These are phyloP conservation scores for Diarsia mendica DNA, from an alignment of 2,888 invertebrate genomes.

Conservation along the genomic window DNA sequence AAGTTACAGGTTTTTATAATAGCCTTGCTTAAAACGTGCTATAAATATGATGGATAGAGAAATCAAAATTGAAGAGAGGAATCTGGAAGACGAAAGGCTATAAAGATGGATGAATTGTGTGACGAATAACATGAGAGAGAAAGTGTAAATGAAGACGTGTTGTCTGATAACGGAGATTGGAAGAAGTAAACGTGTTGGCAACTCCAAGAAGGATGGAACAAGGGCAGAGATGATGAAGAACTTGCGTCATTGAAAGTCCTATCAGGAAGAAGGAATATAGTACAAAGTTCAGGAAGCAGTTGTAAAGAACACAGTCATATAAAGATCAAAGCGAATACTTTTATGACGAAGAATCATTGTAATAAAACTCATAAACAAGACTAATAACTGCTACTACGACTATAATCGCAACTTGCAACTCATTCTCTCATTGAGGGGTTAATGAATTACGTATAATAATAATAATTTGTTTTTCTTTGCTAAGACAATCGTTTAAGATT, in stretches of 20 bases:
- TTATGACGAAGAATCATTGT: neutral
- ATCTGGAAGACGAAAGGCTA: no score
- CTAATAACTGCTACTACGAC: conserved; percentile 3
- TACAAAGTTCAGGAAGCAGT: neutral
- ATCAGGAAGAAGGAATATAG: neutral
- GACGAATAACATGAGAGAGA: no score
- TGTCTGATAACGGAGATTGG: no score
- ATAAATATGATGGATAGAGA: no score
- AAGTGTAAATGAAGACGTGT: no score
- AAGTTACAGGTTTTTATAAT: neutral
- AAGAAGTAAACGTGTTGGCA: no score
- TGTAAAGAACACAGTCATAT: neutral
- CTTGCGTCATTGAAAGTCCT: neutral
- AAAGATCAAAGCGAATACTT: neutral
- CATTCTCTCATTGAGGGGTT: conserved; percentile 39
- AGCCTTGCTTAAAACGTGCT: neutral
- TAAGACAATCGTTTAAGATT: conserved; percentile 57
- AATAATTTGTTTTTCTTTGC: conserved; percentile 51
- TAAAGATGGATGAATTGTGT: no score
- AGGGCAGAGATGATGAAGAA: neutral
- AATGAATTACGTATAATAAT: conserved; percentile 48
- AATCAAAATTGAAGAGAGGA: no score
- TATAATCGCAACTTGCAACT: conserved; percentile 20
- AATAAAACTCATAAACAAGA: neutral
- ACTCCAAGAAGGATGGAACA: no score